Evolutionary conservation across 2,797 vertebrate species (phyloP), one percentile per base, ranked within the genome.

Genomic region (Etheostoma perlongum): DNA sequence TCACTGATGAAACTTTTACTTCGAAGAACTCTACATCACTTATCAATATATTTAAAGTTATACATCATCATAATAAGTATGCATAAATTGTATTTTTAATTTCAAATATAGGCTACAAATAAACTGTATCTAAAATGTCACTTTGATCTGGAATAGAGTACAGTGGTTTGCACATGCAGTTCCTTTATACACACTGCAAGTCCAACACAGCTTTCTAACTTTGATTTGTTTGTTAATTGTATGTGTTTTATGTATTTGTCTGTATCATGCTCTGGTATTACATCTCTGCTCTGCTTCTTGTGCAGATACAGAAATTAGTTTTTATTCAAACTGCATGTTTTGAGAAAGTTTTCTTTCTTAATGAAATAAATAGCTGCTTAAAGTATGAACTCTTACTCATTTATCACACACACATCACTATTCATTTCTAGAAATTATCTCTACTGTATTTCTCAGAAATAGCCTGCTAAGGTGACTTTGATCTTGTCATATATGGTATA

Each of bases 241-340:
- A 40, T 40, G 9, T 27, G 65, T 30, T 67, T 46, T 2, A 42
- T 62, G 4, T 30, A 53, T 14, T 30, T 25, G 27, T 60, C 23
- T 48, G 25, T 14, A 10, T 27, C 4, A 4, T 58, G 14, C 16
- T 51, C 8, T 60, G 23, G 16, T 13, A 21, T 8, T 13, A 11
- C 2, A 46, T 27, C 5, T 27, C 11, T 42, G 19, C n/a, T 63
- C 5, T 65, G 15, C 6, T 53, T 64, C 9, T 55, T 62, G 4
- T 53, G 51, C 5, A 46, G 53, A 47, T 57, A 33, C 33, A 30
- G 2, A 57, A 9, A 52, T 11, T 10, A 21, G 23, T 74, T 59
- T 53, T 3, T 30, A 15, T 11, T 69, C 12, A 49, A 72, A 68
- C 23, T 53, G 47, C 25, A 59, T 36, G 25, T 74, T 75, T 67